Percentiles rank a stretch among this genome's conserved stretches.
Conservation (phyloP, 92 coral and sea anemone species). For the Epizoanthus scotinus region DNA sequence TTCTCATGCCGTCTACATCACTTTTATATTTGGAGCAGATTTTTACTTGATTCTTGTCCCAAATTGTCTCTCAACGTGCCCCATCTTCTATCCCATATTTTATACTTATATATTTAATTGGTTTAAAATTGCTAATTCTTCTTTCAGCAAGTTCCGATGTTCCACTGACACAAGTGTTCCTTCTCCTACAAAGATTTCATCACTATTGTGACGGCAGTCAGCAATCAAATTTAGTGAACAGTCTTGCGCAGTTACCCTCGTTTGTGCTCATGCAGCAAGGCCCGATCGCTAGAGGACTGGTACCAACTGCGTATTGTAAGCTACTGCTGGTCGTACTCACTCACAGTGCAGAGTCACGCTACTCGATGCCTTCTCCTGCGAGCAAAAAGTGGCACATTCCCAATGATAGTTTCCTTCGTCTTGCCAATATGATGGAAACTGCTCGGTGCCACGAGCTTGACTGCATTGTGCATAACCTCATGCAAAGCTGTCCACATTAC, state of each 20-base stretch:
- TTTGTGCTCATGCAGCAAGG: slow-evolving; percentile 38
- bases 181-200: slow-evolving; percentile 54
- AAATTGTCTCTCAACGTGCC: too few species aligned
- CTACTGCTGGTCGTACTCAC: slow-evolving; percentile 54
- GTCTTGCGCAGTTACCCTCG: slow-evolving; percentile 61
- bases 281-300: slow-evolving; percentile 2
- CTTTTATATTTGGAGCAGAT: too few species aligned
- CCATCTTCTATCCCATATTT: too few species aligned
- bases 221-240: slow-evolving; percentile 42
- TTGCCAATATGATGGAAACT: slow-evolving; percentile 40
- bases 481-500: slow-evolving; percentile 48
- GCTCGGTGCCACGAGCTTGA: slow-evolving; percentile 61
- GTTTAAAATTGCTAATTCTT: not conserved
- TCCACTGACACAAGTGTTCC: slow-evolving; percentile 47
- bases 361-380: not conserved
- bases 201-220: slow-evolving; percentile 47
- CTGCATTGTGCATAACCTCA: slow-evolving; percentile 45
- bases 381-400: not conserved
- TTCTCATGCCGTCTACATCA: too few species aligned
- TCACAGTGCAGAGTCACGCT: slow-evolving; percentile 16
- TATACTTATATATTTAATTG: not conserved
- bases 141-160: slow-evolving; percentile 23
- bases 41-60: too few species aligned
- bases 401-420: slow-evolving; percentile 18
- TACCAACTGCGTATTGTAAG: slow-evolving; percentile 46